Evolutionary conservation across 2,888 invertebrate genomes (phyloP), one percentile per base, ranked within the genome.

Genomic region (Drosophila tripunctata): DNA sequence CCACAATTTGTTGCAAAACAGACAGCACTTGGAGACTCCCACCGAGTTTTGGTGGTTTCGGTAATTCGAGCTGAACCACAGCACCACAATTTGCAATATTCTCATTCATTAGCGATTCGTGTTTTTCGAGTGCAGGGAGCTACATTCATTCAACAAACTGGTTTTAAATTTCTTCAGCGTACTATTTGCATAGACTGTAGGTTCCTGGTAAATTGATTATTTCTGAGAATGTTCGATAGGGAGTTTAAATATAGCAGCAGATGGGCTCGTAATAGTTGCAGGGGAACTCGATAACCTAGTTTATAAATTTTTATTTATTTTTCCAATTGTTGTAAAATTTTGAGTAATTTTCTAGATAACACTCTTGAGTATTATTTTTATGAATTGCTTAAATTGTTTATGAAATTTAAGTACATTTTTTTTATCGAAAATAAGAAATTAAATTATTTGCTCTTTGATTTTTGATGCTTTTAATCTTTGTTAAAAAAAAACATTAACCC

Each of bases 91-190:
- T 78, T 61, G 52, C 54, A 64, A 38, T 72, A 62, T 65, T 62
- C 50, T 50, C 60, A 81, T 61, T 81, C 83, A 86, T 86, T 80
- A 78, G 67, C 30, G 19, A 30, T 55, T 62, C 55, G 65, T 45
- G 36, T 36, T 48, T n/a, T 45, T 55, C n/a, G 12, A 35, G 35
- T 35, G 44, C 35, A 24, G 51, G 40, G n/a, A n/a, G n/a, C n/a
- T 35, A 70, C 56, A 51, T 62, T 33, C 17, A 40, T 51, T 38
- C 45, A 47, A 21, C 8, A 21, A 33, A 43, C 44, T 40, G 48
- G n/a, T 31, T 73, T 51, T 73, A 45, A 14, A 35, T 6, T 54
- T 51, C n/a, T 17, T 27, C 30, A 12, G 19, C 36, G 52, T 24
- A 0, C 6, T 31, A 30, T 70, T 67, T 73, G 15, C 67, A 51